Percentiles rank a stretch among this genome's conserved stretches.
Evolutionary conservation across 2,113 vertebrate species (phyloP).

Genomic region (Crotalus tigris): DNA sequence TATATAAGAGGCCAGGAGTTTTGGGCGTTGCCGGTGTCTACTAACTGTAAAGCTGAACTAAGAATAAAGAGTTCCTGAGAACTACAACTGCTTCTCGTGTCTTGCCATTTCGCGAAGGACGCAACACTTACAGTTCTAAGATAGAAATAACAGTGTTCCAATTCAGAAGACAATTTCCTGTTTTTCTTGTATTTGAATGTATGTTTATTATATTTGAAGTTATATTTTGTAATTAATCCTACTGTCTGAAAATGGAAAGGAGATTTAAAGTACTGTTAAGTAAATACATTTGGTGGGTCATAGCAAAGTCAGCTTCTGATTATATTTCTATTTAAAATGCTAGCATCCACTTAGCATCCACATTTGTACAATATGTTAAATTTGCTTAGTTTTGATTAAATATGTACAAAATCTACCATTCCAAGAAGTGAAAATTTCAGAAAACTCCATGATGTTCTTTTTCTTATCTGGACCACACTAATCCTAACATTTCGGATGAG

Average conservation of each 20-base stretch:
- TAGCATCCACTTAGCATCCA: neutral
- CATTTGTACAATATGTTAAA: neutral
- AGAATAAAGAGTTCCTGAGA: no score
- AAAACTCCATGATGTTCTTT: neutral
- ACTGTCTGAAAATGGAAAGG: neutral
- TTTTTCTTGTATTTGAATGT: neutral
- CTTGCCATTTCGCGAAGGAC: no score
- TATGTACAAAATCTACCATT: neutral
- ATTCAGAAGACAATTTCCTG: neutral
- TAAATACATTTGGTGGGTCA: neutral
- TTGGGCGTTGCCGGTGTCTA: no score
- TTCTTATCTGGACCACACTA: neutral
- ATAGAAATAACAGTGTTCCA: neutral
- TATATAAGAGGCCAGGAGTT: no score
- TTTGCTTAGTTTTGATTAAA: neutral
- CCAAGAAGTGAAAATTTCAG: neutral
- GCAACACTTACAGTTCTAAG: neutral
- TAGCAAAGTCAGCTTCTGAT: neutral
- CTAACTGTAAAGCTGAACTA: no score
- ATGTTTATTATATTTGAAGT: neutral
- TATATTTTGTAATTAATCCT: neutral
- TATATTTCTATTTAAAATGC: neutral
- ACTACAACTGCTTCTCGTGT: no score
- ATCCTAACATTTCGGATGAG: neutral
- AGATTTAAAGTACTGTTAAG: neutral